phyloP scores from a whole-genome alignment of 2,113 vertebrate species.

The Sterrhoptilus dennistouni region DNA sequence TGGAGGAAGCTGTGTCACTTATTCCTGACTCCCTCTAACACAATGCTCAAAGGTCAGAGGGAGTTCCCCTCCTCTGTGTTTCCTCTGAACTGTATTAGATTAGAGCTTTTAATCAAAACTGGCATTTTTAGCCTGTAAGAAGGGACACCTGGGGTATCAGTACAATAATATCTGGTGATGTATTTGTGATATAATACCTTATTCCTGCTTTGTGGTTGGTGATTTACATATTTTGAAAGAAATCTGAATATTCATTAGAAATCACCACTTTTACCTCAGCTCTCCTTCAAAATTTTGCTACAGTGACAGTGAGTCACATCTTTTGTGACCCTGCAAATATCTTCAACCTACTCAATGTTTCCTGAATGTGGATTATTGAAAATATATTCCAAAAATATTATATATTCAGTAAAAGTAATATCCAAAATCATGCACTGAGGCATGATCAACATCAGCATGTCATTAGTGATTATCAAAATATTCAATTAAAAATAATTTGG shows the following conservation, averaged over 20 bases:
- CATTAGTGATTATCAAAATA: not conserved
- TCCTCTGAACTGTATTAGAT: not conserved
- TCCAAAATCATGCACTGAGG: not conserved
- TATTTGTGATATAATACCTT: not conserved
- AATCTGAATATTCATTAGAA: not conserved
- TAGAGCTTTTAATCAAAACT: not conserved
- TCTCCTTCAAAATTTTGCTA: not conserved
- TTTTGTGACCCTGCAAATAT: not conserved
- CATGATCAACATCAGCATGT: accelerated
- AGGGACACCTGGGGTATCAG: not conserved
- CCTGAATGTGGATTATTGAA: not conserved
- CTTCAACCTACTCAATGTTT: not conserved
- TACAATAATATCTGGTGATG: not conserved
- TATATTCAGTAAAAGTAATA: not conserved
- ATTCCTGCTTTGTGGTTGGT: not conserved
- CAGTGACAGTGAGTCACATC: not conserved
- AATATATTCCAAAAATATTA: not conserved
- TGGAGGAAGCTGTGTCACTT: not conserved
- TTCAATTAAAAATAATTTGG: not conserved
- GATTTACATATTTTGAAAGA: not conserved
- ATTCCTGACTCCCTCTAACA: not conserved
- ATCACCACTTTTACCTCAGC: not conserved
- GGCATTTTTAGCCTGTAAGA: not conserved
- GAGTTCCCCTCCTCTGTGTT: not conserved
- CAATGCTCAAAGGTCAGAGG: not conserved